Evolutionary conservation across 1,140 invertebrate species (phyloP).

Genomic region (Oscheius sp.): DNA sequence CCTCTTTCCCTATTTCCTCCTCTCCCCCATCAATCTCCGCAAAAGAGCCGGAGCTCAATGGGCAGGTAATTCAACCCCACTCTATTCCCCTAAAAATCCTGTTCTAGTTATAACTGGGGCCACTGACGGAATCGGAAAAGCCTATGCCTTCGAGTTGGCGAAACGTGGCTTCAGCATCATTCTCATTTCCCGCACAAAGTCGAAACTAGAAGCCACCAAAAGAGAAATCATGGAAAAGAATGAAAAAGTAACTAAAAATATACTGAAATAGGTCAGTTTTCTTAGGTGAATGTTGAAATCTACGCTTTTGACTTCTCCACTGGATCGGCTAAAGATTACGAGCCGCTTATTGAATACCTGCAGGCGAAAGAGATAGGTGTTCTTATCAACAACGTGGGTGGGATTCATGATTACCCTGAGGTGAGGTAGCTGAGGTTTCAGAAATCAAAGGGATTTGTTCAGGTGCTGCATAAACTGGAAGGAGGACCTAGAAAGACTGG

Average conservation of each 20-base stretch:
- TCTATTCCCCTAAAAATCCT: not conserved
- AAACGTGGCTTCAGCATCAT: constrained; percentile 49
- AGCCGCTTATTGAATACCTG: constrained; percentile 40
- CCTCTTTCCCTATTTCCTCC: constrained; percentile 53
- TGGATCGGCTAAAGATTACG: constrained; percentile 43
- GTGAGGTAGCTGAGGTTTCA: constrained; percentile 1
- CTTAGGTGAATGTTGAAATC: constrained; percentile 43
- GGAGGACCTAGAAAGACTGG: constrained; percentile 50
- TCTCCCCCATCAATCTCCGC: constrained; percentile 47
- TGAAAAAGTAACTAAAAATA: not conserved
- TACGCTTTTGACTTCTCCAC: constrained; percentile 52
- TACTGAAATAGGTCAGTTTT: constrained; percentile 3
- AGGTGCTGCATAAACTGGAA: constrained; percentile 48
- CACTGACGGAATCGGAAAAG: constrained; percentile 59
- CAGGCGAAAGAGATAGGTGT: constrained; percentile 51
- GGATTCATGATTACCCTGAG: constrained; percentile 58
- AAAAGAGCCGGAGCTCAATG: constrained; percentile 52
- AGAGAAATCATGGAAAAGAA: constrained; percentile 40
- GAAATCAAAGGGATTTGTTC: not conserved
- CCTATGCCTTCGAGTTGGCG: constrained; percentile 55
- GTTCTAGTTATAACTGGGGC: constrained; percentile 54
- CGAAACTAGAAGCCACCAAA: constrained; percentile 48
- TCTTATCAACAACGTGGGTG: constrained; percentile 59
- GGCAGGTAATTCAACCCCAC: constrained; percentile 47
- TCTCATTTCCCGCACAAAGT: constrained; percentile 47